A percentile compares a stretch with the other conserved stretches of the same genome.
phyloP scores from a whole-genome alignment of 2,888 invertebrate genomes.

The Drosophila nr. fundita region DNA sequence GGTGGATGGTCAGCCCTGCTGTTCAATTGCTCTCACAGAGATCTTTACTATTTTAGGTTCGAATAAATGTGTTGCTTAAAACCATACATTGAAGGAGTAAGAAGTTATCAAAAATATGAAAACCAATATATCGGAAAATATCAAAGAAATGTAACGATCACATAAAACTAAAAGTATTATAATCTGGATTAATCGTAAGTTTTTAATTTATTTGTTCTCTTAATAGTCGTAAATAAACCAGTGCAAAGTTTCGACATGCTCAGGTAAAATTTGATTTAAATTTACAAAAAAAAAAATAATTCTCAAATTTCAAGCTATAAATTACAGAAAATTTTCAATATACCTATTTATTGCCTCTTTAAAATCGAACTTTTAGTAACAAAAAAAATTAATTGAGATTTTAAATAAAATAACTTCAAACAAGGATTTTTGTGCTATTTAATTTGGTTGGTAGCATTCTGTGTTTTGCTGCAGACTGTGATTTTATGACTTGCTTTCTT shows the following conservation, averaged over 20 bases:
- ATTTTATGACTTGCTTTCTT: neutral
- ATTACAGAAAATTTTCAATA: neutral
- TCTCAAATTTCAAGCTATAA: neutral
- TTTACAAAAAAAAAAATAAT: neutral
- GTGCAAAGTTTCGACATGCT: neutral
- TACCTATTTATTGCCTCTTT: neutral
- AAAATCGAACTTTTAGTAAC: neutral
- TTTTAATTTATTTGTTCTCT: neutral
- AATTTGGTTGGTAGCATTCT: neutral
- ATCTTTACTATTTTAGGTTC: no score
- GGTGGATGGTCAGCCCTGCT: neutral
- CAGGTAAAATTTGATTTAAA: no score
- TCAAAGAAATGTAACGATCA: neutral
- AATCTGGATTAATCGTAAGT: neutral
- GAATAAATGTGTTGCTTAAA: neutral
- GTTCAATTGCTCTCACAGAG: neutral
- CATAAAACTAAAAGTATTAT: neutral
- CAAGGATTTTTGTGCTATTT: neutral
- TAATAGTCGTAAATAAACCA: neutral
- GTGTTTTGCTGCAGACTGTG: neutral
- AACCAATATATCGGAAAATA: neutral
- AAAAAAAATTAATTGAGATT: neutral
- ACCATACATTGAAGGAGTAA: neutral
- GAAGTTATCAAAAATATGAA: neutral
- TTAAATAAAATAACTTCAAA: neutral